Evolutionary conservation across 2,113 vertebrate genomes (phyloP).

Genomic region (Thinocorus orbignyianus): DNA sequence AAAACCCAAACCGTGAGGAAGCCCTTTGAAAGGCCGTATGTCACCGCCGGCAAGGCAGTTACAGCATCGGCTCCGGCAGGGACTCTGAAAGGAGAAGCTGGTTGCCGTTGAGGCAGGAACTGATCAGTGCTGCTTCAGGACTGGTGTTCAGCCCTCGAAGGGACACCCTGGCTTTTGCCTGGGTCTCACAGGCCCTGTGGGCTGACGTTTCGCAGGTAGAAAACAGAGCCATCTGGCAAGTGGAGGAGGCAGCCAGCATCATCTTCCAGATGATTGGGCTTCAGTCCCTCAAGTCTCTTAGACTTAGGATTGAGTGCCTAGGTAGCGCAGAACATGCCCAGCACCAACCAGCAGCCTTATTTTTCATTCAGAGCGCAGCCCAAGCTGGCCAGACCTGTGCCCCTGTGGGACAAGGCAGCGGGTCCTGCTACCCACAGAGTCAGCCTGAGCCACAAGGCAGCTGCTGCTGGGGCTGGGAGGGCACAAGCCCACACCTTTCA

Average conservation of each 20-base stretch:
- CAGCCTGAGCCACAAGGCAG: accelerated
- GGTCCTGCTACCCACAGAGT: not conserved
- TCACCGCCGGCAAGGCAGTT: accelerated
- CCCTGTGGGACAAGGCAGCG: not conserved
- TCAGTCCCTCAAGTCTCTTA: not conserved
- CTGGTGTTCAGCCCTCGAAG: not conserved
- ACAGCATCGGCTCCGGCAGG: not conserved
- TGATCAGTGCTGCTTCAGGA: not conserved
- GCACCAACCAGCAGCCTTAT: accelerated
- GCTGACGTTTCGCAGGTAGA: not conserved
- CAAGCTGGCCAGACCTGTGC: accelerated
- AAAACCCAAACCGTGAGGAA: accelerated
- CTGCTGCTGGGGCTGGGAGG: not conserved
- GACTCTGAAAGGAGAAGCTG: not conserved
- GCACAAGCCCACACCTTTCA: accelerated
- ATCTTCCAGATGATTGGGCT: not conserved
- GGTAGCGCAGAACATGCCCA: not conserved
- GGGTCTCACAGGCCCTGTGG: accelerated
- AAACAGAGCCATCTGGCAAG: too few relatives aligned
- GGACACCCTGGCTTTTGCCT: accelerated
- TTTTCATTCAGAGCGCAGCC: accelerated
- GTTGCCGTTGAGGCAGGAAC: not conserved
- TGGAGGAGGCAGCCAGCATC: not conserved
- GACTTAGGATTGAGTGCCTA: accelerated
- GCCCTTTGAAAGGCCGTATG: accelerated